Conservation (phyloP, 2,888 invertebrate species). For the Halictus ligatus region DNA sequence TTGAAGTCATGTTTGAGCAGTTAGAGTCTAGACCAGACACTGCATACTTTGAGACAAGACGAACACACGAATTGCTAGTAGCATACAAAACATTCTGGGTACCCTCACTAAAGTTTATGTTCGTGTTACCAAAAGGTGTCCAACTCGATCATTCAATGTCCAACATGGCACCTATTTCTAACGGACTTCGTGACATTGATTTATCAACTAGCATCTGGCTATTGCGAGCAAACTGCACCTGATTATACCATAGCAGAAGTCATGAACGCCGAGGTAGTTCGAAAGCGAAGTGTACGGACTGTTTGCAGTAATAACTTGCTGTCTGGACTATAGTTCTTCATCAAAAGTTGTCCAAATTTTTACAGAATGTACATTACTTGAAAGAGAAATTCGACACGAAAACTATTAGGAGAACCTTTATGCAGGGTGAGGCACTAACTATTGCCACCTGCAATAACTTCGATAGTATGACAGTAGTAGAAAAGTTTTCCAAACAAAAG, state of each 20-base stretch:
- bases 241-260: conserved; percentile 5
- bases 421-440: too few relatives aligned
- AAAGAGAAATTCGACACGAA: background rate
- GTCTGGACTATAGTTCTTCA: background rate
- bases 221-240: background rate
- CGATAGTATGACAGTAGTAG: too few relatives aligned
- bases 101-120: background rate
- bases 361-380: background rate
- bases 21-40: background rate
- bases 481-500: too few relatives aligned
- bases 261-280: background rate
- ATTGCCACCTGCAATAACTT: too few relatives aligned
- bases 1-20: too few relatives aligned
- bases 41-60: background rate
- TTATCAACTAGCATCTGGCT: conserved; percentile 5
- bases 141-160: conserved; percentile 5
- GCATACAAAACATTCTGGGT: background rate
- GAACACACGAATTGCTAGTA: background rate
- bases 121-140: background rate
- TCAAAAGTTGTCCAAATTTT: too few relatives aligned
- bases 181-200: conserved; percentile 5
- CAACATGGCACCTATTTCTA: background rate
- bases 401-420: background rate
- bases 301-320: background rate
- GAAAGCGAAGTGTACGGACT: background rate